These are phyloP conservation scores for Darevskia nairensis DNA, from an alignment of 2,797 vertebrate species.

Conservation along the genomic window DNA sequence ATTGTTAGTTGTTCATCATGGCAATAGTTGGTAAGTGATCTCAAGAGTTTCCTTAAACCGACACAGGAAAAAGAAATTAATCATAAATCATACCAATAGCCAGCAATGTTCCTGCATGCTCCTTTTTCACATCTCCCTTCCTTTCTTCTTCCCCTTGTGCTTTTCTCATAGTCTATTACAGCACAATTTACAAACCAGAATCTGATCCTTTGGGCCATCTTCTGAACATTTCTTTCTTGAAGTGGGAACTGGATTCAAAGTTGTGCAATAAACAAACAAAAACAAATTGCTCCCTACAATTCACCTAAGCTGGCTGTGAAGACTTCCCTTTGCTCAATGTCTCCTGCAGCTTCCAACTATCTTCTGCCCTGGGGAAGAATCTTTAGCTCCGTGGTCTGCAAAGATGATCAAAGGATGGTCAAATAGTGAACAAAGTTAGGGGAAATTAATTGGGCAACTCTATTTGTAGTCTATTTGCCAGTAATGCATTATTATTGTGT, in stretches of 20 bases:
- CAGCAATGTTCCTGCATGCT: not conserved
- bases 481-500: not conserved
- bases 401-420: not conserved
- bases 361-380: not conserved
- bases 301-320: not conserved
- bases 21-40: no score
- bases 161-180: not conserved
- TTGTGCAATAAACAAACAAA: not conserved
- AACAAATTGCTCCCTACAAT: not conserved
- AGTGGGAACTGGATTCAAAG: not conserved
- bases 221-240: not conserved
- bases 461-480: not conserved
- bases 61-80: no score
- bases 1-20: no score
- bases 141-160: not conserved
- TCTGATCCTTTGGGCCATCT: no score
- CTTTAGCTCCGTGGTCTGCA: not conserved
- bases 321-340: not conserved
- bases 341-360: not conserved
- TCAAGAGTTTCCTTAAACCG: no score
- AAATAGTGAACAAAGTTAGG: not conserved
- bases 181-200: no score
- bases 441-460: not conserved
- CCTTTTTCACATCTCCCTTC: not conserved
- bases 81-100: not conserved